Evolutionary conservation across 2,113 vertebrate species (phyloP), one percentile per base, ranked within the genome.

Genomic region (Gymnobelideus leadbeateri): DNA sequence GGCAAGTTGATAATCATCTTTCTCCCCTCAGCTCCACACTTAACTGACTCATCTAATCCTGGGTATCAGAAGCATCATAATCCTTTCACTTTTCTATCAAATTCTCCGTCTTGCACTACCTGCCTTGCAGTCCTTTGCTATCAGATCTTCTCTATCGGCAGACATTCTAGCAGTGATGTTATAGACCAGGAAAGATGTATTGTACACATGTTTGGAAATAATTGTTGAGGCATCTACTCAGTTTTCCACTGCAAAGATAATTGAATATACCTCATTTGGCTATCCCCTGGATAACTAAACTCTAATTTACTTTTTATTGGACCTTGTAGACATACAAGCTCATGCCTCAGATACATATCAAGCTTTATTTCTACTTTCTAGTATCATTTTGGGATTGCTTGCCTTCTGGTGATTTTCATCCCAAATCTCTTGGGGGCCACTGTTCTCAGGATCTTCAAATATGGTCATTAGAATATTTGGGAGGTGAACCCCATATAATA

Each of bases 21-120:
- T 61, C 94, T 96, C 57, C 24, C 24, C 49, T 91, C n/a, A 89
- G 3, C 52, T 28, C 96, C 50, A 92, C 37, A 91, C 93, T 92
- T 92, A n/a, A 94, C 26, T 50, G 92, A 61, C n/a, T 49, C 43
- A 51, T 3, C 53, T 90, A 57, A 91, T 10, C 47, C 12, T 54
- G 53, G 14, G 68, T 46, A 12, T 21, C 84, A 26, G 89, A 90
- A 90, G 91, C 12, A 51, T 61, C 93, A 84, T 84, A 84, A 57
- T 51, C 24, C 16, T 1, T 91, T 92, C 7, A 94, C 91, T 68
- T 55, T 24, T 43, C 14, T 92, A 6, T 92, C 68, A 94, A 50
- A 49, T 52, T 93, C 91, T 50, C 52, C 23, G 23, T 89, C 3
- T 51, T 93, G 94, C 91, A 77, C 53, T 68, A 95, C 92, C 37